These are phyloP conservation scores for Condylostylus longicornis DNA, from an alignment of 1,140 invertebrate genomes.

Conservation along the genomic window DNA sequence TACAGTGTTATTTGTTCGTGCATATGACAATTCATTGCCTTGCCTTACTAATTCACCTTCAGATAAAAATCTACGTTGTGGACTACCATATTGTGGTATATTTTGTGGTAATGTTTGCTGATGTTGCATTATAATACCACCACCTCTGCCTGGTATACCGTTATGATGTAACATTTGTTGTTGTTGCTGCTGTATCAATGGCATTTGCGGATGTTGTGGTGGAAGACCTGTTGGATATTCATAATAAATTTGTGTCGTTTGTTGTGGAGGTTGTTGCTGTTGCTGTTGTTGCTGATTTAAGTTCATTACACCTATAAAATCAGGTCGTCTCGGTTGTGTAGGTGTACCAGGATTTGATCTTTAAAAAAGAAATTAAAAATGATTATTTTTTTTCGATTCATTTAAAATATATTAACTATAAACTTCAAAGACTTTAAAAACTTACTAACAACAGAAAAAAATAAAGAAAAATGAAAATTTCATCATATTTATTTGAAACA, in stretches of 20 bases:
- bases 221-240: conserved; percentile 32
- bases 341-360: conserved; percentile 81
- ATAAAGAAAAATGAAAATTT: too few relatives aligned
- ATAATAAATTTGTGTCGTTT: conserved; percentile 35
- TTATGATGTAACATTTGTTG: conserved; percentile 14
- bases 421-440: too few relatives aligned
- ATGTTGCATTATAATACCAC: conserved; percentile 15
- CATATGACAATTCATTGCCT: conserved; percentile 37
- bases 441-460: too few relatives aligned
- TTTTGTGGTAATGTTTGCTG: conserved; percentile 10
- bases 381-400: too few relatives aligned
- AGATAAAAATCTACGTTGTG: conserved; percentile 68
- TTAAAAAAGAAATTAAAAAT: conserved; percentile 26
- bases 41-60: conserved; percentile 71
- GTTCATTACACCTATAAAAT: conserved; percentile 61
- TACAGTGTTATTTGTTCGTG: conserved; percentile 43
- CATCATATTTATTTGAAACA: too few relatives aligned
- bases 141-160: conserved; percentile 3
- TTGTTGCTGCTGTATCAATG: conserved; percentile 26
- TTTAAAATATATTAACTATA: too few relatives aligned
- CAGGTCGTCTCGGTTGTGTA: conserved; percentile 66
- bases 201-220: conserved; percentile 25
- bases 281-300: conserved; percentile 30
- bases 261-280: conserved; percentile 13
- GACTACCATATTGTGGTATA: conserved; percentile 39